Evolutionary conservation across 2,888 invertebrate genomes (phyloP).

Genomic region (Heliconius erato): DNA sequence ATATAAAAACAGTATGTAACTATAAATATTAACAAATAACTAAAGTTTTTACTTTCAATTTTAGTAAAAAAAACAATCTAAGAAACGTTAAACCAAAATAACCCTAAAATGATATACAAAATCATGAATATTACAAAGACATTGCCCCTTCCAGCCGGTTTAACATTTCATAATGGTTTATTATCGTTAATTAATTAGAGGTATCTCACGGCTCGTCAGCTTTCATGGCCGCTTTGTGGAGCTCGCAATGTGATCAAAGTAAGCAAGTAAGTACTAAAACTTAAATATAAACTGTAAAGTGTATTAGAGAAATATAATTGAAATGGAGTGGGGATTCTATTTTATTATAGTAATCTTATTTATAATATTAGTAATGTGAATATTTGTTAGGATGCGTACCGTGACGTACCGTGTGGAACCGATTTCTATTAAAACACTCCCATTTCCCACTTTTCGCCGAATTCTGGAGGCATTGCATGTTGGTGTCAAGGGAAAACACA

Average conservation of each 20-base stretch:
- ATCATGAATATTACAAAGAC: conserved; percentile 8
- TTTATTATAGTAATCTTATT: no score
- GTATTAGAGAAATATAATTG: background rate
- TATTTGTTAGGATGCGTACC: no score
- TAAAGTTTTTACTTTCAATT: no score
- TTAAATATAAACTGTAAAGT: conserved; percentile 38
- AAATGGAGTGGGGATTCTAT: background rate
- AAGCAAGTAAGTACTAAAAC: conserved; percentile 20
- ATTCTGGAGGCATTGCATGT: no score
- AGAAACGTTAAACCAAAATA: background rate
- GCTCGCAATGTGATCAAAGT: conserved; percentile 48
- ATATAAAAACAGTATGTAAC: no score
- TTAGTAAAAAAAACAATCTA: background rate
- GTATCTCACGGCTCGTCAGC: conserved; percentile 55
- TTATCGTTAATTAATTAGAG: conserved; percentile 67
- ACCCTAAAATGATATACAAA: background rate
- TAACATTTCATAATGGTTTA: conserved; percentile 66
- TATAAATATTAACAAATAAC: no score
- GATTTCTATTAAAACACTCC: no score
- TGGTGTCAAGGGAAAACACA: no score
- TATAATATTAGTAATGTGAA: no score
- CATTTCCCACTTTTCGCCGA: no score
- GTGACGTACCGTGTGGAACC: no score
- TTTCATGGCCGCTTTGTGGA: conserved; percentile 65
- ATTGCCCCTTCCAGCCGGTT: conserved; percentile 62